phyloP scores from a whole-genome alignment of 1,140 invertebrate species.

The Panulirus ornatus region DNA sequence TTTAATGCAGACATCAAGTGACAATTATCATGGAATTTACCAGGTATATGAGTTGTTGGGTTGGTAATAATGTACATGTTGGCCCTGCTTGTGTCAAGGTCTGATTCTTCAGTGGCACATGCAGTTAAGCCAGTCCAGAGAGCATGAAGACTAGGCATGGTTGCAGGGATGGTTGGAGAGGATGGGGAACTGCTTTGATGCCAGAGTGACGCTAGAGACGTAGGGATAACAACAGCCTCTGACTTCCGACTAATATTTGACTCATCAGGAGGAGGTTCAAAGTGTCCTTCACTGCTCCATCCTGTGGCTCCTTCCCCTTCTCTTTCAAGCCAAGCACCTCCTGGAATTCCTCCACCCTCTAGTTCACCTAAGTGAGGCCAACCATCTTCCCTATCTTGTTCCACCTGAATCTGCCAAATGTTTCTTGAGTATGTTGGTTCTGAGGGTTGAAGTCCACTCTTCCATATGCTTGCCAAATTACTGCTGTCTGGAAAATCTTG shows the following conservation, averaged over 20 bases:
- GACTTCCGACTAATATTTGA: conserved; percentile 21
- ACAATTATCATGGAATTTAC: conserved; percentile 34
- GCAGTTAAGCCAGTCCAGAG: conserved; percentile 37
- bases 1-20: conserved; percentile 21
- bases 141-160: conserved; percentile 47
- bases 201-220: conserved; percentile 60
- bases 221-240: conserved; percentile 46
- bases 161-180: conserved; percentile 47
- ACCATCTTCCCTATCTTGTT: conserved; percentile 4
- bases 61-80: conserved; percentile 58
- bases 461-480: conserved; percentile 61
- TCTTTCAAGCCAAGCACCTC: conserved; percentile 35
- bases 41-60: conserved; percentile 60
- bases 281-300: conserved; percentile 60
- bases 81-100: conserved; percentile 1
- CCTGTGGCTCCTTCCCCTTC: conserved; percentile 55
- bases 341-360: neutral
- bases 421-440: conserved; percentile 11
- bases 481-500: conserved; percentile 63
- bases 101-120: conserved; percentile 15
- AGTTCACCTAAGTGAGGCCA: conserved; percentile 40
- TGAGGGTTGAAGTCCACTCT: neutral
- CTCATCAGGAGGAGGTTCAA: conserved; percentile 14
- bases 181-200: conserved; percentile 34
- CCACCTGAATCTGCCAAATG: conserved; percentile 48